Evolutionary conservation across 2,113 vertebrate species (phyloP).

Genomic region (Eulacestoma nigropectus): DNA sequence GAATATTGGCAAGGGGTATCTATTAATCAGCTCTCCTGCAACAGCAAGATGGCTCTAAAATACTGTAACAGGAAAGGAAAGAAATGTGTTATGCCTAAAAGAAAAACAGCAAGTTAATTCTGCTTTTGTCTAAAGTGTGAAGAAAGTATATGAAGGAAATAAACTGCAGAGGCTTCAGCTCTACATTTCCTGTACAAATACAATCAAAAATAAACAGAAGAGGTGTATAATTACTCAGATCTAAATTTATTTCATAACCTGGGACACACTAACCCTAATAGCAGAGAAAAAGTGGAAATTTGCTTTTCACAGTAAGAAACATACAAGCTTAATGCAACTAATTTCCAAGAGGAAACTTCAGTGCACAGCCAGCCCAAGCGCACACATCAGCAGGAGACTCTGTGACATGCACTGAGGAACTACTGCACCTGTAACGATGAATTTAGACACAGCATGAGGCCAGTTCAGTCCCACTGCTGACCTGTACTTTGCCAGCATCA

Average conservation of each 20-base stretch:
- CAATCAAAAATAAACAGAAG: not conserved
- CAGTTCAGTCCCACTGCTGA: not conserved
- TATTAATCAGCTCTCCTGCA: conserved; percentile 1
- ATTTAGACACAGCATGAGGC: not conserved
- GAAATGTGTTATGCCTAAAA: not conserved
- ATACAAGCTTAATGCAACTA: not conserved
- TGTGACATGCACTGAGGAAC: not conserved
- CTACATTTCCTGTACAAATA: not conserved
- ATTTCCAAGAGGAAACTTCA: not conserved
- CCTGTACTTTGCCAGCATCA: not conserved
- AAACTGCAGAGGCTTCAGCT: not conserved
- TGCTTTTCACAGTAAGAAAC: not conserved
- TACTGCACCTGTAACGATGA: not conserved
- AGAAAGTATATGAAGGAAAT: not conserved
- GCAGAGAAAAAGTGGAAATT: not conserved
- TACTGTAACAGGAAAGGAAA: not conserved
- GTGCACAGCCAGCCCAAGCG: accelerated
- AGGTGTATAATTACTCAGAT: not conserved
- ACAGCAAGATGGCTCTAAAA: not conserved
- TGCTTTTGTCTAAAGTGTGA: not conserved
- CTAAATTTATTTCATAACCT: not conserved
- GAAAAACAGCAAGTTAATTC: not conserved
- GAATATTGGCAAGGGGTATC: conserved; percentile 24
- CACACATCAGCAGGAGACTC: not conserved
- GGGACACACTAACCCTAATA: not conserved